These are phyloP conservation scores for Tribolium freemani DNA, from an alignment of 2,888 invertebrate genomes.

Conservation along the genomic window DNA sequence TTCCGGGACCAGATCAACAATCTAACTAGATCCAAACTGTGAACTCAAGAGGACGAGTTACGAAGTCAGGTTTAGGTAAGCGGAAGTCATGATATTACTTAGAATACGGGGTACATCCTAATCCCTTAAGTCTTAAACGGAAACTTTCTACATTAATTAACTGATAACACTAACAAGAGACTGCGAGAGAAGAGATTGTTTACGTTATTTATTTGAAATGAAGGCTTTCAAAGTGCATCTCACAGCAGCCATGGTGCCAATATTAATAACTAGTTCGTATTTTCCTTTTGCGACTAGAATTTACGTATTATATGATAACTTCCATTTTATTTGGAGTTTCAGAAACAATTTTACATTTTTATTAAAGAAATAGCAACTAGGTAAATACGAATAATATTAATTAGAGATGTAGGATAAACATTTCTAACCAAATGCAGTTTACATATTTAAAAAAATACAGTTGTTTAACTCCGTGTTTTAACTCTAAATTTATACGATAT, in stretches of 20 bases:
- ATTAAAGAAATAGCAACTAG: too few species aligned
- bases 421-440: too few species aligned
- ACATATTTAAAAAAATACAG: too few species aligned
- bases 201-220: not conserved
- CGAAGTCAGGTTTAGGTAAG: not conserved
- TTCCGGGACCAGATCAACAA: not conserved
- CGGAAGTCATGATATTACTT: not conserved
- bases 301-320: too few species aligned
- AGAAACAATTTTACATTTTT: too few species aligned
- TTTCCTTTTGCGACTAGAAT: too few species aligned
- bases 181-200: conserved; percentile 5
- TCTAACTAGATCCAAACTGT: not conserved
- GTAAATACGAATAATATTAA: too few species aligned
- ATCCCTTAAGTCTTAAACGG: conserved; percentile 3
- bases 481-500: too few species aligned
- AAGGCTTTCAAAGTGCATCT: not conserved
- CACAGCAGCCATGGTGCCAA: not conserved
- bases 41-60: not conserved
- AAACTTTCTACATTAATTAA: conserved; percentile 21
- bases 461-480: too few species aligned
- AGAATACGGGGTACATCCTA: conserved; percentile 5
- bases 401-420: too few species aligned
- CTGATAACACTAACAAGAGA: conserved; percentile 10
- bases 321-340: too few species aligned
- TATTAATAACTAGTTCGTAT: too few species aligned